Evolutionary conservation across 2,113 vertebrate genomes (phyloP).

Genomic region (Glareola pratincola): DNA sequence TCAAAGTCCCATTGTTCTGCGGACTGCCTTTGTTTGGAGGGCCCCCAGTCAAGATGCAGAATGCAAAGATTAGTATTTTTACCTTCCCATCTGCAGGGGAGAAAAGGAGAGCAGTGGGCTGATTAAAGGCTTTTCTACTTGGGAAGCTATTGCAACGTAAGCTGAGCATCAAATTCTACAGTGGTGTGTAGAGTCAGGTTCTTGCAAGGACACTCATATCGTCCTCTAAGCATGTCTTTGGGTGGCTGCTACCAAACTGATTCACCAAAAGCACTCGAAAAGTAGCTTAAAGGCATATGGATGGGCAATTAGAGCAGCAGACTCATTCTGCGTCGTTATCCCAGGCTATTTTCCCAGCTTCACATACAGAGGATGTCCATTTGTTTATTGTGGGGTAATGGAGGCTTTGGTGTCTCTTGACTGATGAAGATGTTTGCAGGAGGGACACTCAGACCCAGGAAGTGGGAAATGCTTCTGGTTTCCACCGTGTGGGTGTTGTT

Average conservation of each 20-base stretch:
- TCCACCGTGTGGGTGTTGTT: background rate
- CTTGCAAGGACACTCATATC: background rate
- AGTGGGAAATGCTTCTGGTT: background rate
- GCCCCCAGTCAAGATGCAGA: background rate
- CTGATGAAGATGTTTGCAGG: background rate
- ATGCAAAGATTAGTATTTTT: background rate
- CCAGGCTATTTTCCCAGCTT: background rate
- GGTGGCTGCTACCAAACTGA: background rate
- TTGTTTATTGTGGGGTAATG: background rate
- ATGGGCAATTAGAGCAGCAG: background rate
- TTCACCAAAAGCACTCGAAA: background rate
- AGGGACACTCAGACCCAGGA: background rate
- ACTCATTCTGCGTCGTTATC: fast-evolving
- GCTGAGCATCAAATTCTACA: background rate
- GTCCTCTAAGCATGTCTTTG: background rate
- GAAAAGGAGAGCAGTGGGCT: background rate
- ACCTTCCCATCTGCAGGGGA: background rate
- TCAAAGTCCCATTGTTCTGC: background rate
- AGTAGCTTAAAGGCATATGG: background rate
- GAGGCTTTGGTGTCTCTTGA: background rate
- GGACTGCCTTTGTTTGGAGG: background rate
- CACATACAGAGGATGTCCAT: fast-evolving
- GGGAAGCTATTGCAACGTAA: background rate
- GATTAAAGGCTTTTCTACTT: background rate
- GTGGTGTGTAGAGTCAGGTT: background rate